Percentiles rank a stretch among this genome's conserved stretches.
Evolutionary conservation across 2,113 vertebrate genomes (phyloP).

Genomic region (Sinocyclocheilus maitianheensis): DNA sequence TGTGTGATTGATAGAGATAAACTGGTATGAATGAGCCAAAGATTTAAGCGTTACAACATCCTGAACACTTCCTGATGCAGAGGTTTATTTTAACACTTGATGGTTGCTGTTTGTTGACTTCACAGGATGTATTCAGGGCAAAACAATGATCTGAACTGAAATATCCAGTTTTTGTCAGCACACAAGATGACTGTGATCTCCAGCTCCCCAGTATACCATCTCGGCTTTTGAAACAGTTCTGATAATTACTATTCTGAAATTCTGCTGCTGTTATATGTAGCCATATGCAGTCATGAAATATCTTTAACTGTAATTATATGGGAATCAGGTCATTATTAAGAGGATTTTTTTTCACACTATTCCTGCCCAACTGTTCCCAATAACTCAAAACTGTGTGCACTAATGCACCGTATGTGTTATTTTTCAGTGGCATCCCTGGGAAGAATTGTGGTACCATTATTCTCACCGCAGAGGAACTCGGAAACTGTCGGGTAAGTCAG

Average conservation of each 20-base stretch:
- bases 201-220: no score
- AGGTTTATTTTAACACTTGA: background rate
- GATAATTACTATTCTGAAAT: background rate
- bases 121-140: background rate
- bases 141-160: constrained; percentile 10
- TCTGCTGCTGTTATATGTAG: background rate
- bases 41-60: background rate
- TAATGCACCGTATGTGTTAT: constrained; percentile 38
- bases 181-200: background rate
- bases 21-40: background rate
- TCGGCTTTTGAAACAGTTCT: background rate
- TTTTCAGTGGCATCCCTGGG: constrained; percentile 83
- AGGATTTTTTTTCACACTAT: background rate
- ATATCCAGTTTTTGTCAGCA: background rate
- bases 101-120: constrained; percentile 10
- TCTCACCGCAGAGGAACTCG: constrained; percentile 89
- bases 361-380: background rate
- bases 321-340: background rate
- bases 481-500: constrained; percentile 91
- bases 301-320: background rate
- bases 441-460: constrained; percentile 95
- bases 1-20: background rate
- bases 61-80: background rate
- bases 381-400: background rate
- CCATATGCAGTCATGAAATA: background rate